Percentiles rank a stretch among this genome's conserved stretches.
These are phyloP conservation scores for Dasyurus viverrinus DNA, from an alignment of 2,113 vertebrate genomes.

Conservation along the genomic window DNA sequence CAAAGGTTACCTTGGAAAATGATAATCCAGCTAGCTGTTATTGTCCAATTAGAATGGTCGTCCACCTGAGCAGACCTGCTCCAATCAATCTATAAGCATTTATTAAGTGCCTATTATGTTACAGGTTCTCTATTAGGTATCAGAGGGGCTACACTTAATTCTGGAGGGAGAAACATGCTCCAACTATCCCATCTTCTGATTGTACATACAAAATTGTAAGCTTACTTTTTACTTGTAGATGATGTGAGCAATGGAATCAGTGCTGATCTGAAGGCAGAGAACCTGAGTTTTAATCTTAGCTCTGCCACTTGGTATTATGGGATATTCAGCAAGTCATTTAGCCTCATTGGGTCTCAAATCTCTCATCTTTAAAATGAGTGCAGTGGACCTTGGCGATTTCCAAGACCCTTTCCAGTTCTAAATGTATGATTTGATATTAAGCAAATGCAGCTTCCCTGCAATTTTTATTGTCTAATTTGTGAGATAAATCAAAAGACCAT, in stretches of 20 bases:
- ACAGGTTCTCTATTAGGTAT: background rate
- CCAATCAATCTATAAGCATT: background rate
- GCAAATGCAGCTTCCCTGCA: background rate
- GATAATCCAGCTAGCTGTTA: background rate
- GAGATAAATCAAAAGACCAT: background rate
- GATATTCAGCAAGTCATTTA: no score
- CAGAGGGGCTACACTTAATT: background rate
- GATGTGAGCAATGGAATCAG: background rate
- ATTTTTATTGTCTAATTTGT: conserved; percentile 9
- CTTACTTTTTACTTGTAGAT: background rate
- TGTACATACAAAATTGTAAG: conserved; percentile 3
- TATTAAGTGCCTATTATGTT: background rate
- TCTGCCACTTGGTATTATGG: background rate
- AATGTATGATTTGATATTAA: background rate
- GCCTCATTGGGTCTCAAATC: background rate
- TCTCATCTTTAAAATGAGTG: background rate
- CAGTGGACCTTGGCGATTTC: background rate
- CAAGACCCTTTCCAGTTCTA: background rate
- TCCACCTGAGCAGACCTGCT: background rate
- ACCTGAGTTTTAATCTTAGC: background rate
- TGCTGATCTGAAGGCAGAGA: background rate
- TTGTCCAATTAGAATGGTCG: background rate
- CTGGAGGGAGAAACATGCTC: background rate
- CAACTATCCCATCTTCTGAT: conserved; percentile 16
- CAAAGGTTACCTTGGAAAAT: background rate